phyloP scores from a whole-genome alignment of 2,113 vertebrate genomes.

The Oxyruncus cristatus region DNA sequence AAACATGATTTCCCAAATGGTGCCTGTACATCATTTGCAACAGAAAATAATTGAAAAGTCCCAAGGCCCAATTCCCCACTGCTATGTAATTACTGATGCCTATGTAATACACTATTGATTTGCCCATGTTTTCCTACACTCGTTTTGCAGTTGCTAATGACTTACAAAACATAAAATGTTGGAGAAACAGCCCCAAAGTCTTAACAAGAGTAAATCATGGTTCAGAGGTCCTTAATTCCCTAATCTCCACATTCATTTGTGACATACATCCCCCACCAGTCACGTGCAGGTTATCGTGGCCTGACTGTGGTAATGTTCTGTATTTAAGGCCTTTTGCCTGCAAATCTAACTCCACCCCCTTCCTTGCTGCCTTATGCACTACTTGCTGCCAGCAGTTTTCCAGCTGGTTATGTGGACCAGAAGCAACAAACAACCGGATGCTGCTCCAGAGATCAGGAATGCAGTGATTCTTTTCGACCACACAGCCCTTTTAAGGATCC shows the following conservation, averaged over 20 bases:
- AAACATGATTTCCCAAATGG: slow-evolving; percentile 48
- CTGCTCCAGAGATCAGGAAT: not conserved
- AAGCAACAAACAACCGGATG: not conserved
- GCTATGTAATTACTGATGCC: slow-evolving; percentile 30
- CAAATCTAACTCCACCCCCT: not conserved
- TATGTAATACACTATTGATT: slow-evolving; percentile 42
- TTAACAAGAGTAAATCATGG: not conserved
- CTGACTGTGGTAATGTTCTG: not conserved
- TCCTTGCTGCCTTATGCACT: not conserved
- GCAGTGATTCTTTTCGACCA: not conserved
- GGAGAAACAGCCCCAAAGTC: not conserved
- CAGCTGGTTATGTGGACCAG: not conserved
- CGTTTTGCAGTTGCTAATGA: slow-evolving; percentile 26
- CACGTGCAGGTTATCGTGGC: not conserved
- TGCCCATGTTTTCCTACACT: not conserved
- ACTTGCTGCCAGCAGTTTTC: not conserved
- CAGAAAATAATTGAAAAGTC: slow-evolving; percentile 48
- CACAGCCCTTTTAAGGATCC: not conserved
- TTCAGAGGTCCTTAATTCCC: not conserved
- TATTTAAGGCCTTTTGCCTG: not conserved
- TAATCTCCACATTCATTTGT: not conserved
- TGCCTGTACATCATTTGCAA: slow-evolving; percentile 11
- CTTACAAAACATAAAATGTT: not conserved
- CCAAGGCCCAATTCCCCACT: not conserved
- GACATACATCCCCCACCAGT: rapidly evolving